phyloP scores from a whole-genome alignment of 2,113 vertebrate genomes.

The Abramis brama region DNA sequence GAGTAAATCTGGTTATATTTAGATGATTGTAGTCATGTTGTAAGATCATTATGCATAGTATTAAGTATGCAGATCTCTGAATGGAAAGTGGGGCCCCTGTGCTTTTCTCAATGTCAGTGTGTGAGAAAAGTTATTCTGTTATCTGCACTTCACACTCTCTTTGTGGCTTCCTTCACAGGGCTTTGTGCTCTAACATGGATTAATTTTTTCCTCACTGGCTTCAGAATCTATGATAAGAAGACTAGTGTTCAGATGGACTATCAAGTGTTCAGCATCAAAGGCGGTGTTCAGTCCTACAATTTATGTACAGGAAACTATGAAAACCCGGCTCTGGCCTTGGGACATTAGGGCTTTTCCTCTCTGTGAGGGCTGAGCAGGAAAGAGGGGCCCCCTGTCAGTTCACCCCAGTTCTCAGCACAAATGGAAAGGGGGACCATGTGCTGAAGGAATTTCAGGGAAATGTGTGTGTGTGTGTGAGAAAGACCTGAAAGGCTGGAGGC shows the following conservation, averaged over 20 bases:
- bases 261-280: conserved; percentile 43
- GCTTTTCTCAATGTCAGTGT: conserved; percentile 31
- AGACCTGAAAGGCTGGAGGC: conserved; percentile 58
- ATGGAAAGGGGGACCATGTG: conserved; percentile 66
- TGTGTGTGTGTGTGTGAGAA: conserved; percentile 33
- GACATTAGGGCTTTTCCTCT: conserved; percentile 58
- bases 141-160: conserved; percentile 62
- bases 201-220: conserved; percentile 39
- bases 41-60: conserved; percentile 58
- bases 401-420: conserved; percentile 55
- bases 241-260: conserved; percentile 35
- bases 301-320: conserved; percentile 49
- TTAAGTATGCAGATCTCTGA: conserved; percentile 56
- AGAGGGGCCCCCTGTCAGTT: conserved; percentile 61
- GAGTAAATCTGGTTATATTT: conserved; percentile 6
- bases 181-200: conserved; percentile 65
- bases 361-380: conserved; percentile 51
- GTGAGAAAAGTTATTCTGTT: conserved; percentile 69
- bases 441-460: conserved; percentile 71
- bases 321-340: conserved; percentile 53
- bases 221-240: conserved; percentile 53
- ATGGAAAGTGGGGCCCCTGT: conserved; percentile 49
- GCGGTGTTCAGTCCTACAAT: conserved; percentile 46
- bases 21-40: conserved; percentile 45
- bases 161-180: conserved; percentile 63